A percentile compares a stretch with the other conserved stretches of the same genome.
These are phyloP conservation scores for Scrobipalpa atriplicella DNA, from an alignment of 2,888 invertebrate species.

Conservation along the genomic window DNA sequence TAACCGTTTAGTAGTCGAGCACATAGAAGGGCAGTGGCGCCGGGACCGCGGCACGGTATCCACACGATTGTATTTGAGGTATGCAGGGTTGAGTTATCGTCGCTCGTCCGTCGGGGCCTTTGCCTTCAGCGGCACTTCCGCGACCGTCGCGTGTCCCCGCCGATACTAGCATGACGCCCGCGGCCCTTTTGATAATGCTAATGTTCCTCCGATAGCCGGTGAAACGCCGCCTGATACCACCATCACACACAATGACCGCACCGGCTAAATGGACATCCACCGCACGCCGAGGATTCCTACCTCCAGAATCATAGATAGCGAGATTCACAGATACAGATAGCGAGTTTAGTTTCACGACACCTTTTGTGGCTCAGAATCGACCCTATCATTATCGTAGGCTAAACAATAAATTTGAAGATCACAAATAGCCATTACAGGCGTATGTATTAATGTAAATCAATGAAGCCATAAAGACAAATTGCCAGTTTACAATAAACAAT, in stretches of 20 bases:
- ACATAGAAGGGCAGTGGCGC: slow-evolving; percentile 39
- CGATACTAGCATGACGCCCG: slow-evolving; percentile 75
- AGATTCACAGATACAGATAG: slow-evolving; percentile 55
- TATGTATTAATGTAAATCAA: slow-evolving; percentile 40
- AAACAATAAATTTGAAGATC: slow-evolving; percentile 31
- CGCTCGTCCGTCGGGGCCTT: slow-evolving; percentile 70
- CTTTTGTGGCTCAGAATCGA: slow-evolving; percentile 22
- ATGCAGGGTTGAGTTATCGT: slow-evolving; percentile 75
- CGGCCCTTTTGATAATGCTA: slow-evolving; percentile 80
- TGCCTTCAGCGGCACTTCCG: slow-evolving; percentile 69
- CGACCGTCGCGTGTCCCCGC: slow-evolving; percentile 71
- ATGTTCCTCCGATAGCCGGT: slow-evolving; percentile 67
- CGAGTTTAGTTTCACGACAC: slow-evolving; percentile 50
- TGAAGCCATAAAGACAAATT: slow-evolving; percentile 44
- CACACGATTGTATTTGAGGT: slow-evolving; percentile 73
- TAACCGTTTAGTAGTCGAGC: slow-evolving; percentile 26
- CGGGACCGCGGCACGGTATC: slow-evolving; percentile 56
- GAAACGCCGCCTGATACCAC: slow-evolving; percentile 59
- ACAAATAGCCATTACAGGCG: slow-evolving; percentile 28
- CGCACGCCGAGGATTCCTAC: slow-evolving; percentile 56
- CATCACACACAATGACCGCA: slow-evolving; percentile 71
- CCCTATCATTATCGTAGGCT: slow-evolving; percentile 26
- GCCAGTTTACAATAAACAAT: slow-evolving; percentile 43
- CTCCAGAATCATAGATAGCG: slow-evolving; percentile 53
- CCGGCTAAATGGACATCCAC: slow-evolving; percentile 69